Evolutionary conservation across 92 coral and sea anemone species (phyloP), one percentile per base, ranked within the genome.

Genomic region (Porites divaricata): DNA sequence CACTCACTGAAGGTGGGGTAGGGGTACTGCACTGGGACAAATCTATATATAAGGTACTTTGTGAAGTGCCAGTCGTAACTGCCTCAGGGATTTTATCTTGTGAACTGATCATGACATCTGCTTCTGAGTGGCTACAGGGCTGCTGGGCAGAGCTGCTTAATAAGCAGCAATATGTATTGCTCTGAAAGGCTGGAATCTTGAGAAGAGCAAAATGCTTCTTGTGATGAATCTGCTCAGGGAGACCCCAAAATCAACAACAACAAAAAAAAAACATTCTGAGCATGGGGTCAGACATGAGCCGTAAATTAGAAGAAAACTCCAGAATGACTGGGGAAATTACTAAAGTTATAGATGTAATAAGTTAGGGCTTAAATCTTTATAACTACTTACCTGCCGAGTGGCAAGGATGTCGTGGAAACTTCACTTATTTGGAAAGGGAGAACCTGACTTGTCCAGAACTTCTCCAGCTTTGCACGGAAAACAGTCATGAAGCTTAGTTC

Each of bases 401-500:
- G n/a, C n/a, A n/a, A n/a, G n/a, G n/a, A n/a, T n/a, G n/a, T n/a
- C n/a, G n/a, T n/a, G n/a, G n/a, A n/a, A n/a, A n/a, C n/a, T n/a
- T n/a, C n/a, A n/a, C n/a, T n/a, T n/a, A n/a, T n/a, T n/a, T n/a
- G n/a, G n/a, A n/a, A n/a, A n/a, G n/a, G n/a, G n/a, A n/a, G n/a
- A n/a, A n/a, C n/a, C n/a, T n/a, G n/a, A n/a, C n/a, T n/a, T n/a
- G n/a, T n/a, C n/a, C n/a, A 89, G 78, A 86, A 82, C 85, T 53
- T 77, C 41, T 83, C 88, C 76, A 87, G 89, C 71, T 85, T 71
- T 73, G 79, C 23, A 52, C 87, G 88, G 71, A 67, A n/a, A n/a
- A n/a, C n/a, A n/a, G n/a, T n/a, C 94, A 91, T 84, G 87, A 88
- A 88, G 82, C 75, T 70, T 41, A 81, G 81, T 49, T 91, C 48